phyloP scores from a whole-genome alignment of 2,113 vertebrate genomes.

The Calypte anna region DNA sequence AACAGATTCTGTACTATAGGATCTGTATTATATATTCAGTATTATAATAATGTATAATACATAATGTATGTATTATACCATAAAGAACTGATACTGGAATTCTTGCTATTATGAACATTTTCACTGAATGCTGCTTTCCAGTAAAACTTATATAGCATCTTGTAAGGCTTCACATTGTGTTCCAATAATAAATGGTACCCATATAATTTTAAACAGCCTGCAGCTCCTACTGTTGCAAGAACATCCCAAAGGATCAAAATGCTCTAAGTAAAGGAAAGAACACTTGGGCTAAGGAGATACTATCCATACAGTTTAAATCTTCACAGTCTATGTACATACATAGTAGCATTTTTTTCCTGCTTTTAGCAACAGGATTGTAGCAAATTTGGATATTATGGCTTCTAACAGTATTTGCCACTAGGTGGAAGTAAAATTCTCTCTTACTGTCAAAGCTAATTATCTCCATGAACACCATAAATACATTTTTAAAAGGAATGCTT shows the following conservation, averaged over 20 bases:
- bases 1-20: neutral
- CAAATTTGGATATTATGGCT: neutral
- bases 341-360: neutral
- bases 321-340: neutral
- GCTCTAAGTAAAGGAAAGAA: neutral
- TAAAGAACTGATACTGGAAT: neutral
- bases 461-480: neutral
- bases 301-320: neutral
- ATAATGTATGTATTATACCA: neutral
- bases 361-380: neutral
- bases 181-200: neutral
- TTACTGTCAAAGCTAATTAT: neutral
- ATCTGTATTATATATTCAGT: neutral
- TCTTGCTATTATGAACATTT: neutral
- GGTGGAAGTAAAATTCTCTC: slow-evolving; percentile 21
- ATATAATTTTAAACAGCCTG: neutral
- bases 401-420: neutral
- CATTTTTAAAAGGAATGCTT: neutral
- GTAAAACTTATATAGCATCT: neutral
- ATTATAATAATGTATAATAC: neutral
- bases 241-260: neutral
- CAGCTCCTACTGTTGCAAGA: neutral
- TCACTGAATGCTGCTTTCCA: neutral
- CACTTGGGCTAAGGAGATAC: neutral
- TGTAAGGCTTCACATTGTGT: neutral